Evolutionary conservation across 2,888 invertebrate genomes (phyloP).

Genomic region (Ctenicera cuprea): DNA sequence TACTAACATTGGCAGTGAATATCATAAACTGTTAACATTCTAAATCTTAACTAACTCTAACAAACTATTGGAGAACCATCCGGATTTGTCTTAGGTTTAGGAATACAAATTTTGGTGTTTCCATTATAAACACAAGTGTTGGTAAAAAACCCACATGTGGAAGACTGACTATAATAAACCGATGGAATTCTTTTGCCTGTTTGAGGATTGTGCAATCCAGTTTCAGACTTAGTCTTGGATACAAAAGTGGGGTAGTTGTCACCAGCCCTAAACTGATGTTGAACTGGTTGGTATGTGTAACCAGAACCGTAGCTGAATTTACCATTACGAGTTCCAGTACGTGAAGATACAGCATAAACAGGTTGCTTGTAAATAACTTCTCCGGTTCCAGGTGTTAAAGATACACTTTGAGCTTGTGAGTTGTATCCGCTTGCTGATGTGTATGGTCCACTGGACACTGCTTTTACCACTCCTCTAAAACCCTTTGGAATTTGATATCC

Average conservation of each 20-base stretch:
- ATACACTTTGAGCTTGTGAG: conserved; percentile 82
- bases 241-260: conserved; percentile 80
- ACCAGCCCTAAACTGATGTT: conserved; percentile 66
- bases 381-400: conserved; percentile 68
- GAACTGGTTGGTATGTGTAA: conserved; percentile 67
- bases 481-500: conserved; percentile 82
- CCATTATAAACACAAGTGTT: conserved; percentile 90
- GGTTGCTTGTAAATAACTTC: conserved; percentile 66
- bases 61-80: conserved; percentile 83
- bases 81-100: conserved; percentile 85
- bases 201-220: conserved; percentile 76
- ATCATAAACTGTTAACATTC: not conserved
- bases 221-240: conserved; percentile 87
- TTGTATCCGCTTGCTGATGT: conserved; percentile 78
- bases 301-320: conserved; percentile 67
- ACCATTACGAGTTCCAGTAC: conserved; percentile 65
- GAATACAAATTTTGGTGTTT: conserved; percentile 87
- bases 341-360: conserved; percentile 66
- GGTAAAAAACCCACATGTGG: conserved; percentile 91
- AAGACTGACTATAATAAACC: conserved; percentile 90
- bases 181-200: conserved; percentile 85
- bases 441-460: conserved; percentile 78
- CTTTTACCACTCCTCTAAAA: conserved; percentile 80
- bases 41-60: conserved; percentile 2
- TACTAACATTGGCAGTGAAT: conserved; percentile 15